A percentile compares a stretch with the other conserved stretches of the same genome.
phyloP scores from a whole-genome alignment of 2,113 vertebrate species.

The Phrynosoma platyrhinos region DNA sequence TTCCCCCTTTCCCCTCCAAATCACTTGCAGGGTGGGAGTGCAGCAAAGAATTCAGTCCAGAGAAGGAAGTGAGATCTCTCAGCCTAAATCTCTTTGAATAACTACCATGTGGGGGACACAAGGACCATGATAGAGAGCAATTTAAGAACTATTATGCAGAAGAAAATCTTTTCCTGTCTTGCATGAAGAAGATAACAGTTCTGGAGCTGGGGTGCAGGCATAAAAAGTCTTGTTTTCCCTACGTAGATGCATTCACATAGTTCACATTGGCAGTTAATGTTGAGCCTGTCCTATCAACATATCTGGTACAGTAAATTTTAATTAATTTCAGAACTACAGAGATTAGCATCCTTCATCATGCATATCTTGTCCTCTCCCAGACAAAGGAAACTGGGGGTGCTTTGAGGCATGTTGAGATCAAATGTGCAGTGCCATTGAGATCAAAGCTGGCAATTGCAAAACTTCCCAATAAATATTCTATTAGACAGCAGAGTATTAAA shows the following conservation, averaged over 20 bases:
- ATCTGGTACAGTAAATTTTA: constrained; percentile 19
- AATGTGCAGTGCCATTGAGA: neutral
- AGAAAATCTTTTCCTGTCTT: neutral
- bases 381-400: neutral
- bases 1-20: neutral
- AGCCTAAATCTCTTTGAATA: no score
- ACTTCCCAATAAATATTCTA: no score
- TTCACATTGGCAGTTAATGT: neutral
- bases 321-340: neutral
- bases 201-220: neutral
- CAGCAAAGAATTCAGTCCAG: no score
- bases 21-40: no score
- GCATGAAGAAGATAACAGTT: neutral
- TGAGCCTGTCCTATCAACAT: constrained; percentile 31
- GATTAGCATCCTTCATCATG: neutral
- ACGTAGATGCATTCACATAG: neutral
- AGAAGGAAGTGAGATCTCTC: no score
- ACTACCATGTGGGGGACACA: no score
- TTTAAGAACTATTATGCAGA: no score
- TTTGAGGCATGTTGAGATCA: neutral
- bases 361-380: neutral
- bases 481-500: no score
- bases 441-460: neutral
- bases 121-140: no score
- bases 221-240: neutral